Evolutionary conservation across 2,888 invertebrate species (phyloP), one percentile per base, ranked within the genome.

Genomic region (Caenorhabditis plicata): DNA sequence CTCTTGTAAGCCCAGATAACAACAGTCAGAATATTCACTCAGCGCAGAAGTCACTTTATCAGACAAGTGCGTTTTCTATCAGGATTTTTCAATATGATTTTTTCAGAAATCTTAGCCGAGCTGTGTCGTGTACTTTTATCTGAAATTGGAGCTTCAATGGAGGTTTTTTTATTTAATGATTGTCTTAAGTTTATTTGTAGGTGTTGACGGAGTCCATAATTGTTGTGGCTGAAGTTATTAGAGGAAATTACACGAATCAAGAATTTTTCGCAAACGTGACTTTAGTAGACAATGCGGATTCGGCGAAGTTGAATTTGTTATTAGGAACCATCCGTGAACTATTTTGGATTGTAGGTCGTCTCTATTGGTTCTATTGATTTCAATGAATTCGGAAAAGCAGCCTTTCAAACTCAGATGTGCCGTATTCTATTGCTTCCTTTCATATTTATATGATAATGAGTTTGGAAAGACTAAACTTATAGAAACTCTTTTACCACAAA

Each of bases 381-480:
- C 95, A 0, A 95, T 98, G 93, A 92, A 93, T 5, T 94, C 95
- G 82, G 96, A 98, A 81, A 94, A 93, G 79, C 98, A 98, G 81
- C 90, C 93, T 0, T 90, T 96, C 81, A 84, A 84, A 0, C 82
- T 90, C 77, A 88, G 98, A 61, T 92, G 92, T 81, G 90, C 96
- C 0, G 93, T 96, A 2, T 87, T 98, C 1, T 98, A 99, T 83
- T 94, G 93, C 82, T 95, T 98, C 83, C 89, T 96, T 84, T 93
- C 92, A 81, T 98, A 90, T 82, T 85, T 98, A 8, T 91, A 89
- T 82, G 91, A 90, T 83, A 98, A 98, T 82, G 90, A 91, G 81
- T 86, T 87, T 25, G 90, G 90, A 19, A 80, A 81, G 53, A 58
- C 65, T 11, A 68, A 63, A 52, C 72, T 98, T 2, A 89, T 98